Percentiles rank a stretch among this genome's conserved stretches.
Conservation (phyloP, 2,113 vertebrate genomes). For the Sinocyclocheilus grahami region DNA sequence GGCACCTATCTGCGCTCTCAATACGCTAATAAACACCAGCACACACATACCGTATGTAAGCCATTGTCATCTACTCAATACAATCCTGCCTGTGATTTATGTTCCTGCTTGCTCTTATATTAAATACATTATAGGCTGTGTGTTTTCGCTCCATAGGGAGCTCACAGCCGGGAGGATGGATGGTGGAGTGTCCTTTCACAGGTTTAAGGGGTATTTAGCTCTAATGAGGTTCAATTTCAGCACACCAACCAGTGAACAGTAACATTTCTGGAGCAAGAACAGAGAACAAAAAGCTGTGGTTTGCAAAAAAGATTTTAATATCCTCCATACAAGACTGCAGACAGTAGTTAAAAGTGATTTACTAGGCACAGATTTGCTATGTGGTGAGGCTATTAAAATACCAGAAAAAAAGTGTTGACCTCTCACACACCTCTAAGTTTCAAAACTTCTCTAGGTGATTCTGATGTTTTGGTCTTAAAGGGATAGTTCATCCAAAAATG, state of each 20-base stretch:
- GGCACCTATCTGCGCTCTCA: background rate
- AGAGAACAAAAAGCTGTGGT: conserved; percentile 27
- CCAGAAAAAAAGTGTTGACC: background rate
- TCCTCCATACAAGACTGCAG: background rate
- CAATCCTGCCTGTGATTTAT: conserved; percentile 51
- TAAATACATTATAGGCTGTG: conserved; percentile 54
- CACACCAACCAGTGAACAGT: background rate
- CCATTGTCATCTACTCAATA: conserved; percentile 37
- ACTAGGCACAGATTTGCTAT: background rate
- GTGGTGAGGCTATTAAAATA: background rate
- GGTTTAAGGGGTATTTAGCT: conserved; percentile 48
- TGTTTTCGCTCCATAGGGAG: conserved; percentile 46
- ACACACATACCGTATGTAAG: conserved; percentile 24
- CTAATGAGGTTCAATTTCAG: conserved; percentile 51
- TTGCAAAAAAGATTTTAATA: conserved; percentile 31
- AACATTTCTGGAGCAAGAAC: background rate
- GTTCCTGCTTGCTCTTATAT: conserved; percentile 51
- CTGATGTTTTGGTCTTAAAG: background rate
- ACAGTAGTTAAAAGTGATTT: conserved; percentile 25
- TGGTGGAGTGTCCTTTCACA: conserved; percentile 31
- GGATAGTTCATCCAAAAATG: background rate
- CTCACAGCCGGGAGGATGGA: conserved; percentile 32
- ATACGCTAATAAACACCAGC: conserved; percentile 25
- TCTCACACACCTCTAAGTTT: background rate
- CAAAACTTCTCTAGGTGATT: background rate